Conservation (phyloP, 2,113 vertebrate species). For the Brachypteracias leptosomus region DNA sequence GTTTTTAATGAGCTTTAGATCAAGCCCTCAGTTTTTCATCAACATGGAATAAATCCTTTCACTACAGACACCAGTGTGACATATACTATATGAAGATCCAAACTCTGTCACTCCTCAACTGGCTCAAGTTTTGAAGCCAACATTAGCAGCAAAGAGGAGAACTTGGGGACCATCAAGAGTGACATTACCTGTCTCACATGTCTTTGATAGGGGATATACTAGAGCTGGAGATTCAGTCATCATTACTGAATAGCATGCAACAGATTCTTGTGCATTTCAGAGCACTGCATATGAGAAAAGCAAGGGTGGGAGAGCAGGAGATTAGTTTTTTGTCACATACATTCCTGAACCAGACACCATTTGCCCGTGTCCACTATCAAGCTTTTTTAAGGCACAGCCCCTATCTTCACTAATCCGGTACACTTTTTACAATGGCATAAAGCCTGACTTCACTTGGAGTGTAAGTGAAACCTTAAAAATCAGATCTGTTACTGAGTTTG, state of each 20-base stretch:
- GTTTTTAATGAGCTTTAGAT: conserved; percentile 47
- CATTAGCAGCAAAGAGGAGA: neutral
- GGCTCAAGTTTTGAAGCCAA: neutral
- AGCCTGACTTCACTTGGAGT: neutral
- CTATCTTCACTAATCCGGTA: neutral
- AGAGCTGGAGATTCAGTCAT: neutral
- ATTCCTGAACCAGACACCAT: neutral
- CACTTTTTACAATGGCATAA: neutral
- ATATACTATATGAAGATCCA: neutral
- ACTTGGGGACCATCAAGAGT: neutral
- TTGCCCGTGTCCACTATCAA: neutral
- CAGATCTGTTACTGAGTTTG: neutral
- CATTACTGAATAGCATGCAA: neutral
- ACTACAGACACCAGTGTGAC: neutral
- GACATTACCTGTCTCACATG: neutral
- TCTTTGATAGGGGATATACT: neutral
- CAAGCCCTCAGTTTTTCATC: neutral
- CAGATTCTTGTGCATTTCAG: neutral
- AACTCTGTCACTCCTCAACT: neutral
- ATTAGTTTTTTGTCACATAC: neutral
- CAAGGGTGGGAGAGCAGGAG: neutral
- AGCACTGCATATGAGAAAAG: neutral
- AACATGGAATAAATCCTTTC: neutral
- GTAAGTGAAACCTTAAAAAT: neutral
- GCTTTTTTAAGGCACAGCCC: neutral